Percentiles rank a stretch among this genome's conserved stretches.
Conservation (phyloP, 2,888 invertebrate species). For the Rhamphomyia laevipes region DNA sequence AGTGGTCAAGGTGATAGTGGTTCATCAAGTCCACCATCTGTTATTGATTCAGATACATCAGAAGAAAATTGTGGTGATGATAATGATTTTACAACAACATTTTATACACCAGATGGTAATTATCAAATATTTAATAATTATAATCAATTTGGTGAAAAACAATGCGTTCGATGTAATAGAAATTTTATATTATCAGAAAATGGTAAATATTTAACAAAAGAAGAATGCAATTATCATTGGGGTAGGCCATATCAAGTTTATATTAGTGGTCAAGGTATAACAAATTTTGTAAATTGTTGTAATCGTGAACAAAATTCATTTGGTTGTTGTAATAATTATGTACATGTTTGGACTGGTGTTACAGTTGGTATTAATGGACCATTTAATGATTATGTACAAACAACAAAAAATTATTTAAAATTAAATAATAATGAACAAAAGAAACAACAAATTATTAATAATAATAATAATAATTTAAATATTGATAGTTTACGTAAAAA, state of each 20-base stretch:
- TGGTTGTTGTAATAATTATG: constrained; percentile 53
- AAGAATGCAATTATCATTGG: constrained; percentile 80
- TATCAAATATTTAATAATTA: constrained; percentile 19
- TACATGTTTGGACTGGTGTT: constrained; percentile 71
- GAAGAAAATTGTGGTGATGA: constrained; percentile 25
- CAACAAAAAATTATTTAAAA: constrained; percentile 20
- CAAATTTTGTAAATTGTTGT: constrained; percentile 51
- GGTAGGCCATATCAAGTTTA: constrained; percentile 56
- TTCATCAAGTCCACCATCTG: constrained; percentile 44
- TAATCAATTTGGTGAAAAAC: constrained; percentile 39
- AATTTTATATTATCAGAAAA: constrained; percentile 57
- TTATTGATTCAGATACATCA: constrained; percentile 42
- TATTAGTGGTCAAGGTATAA: constrained; percentile 18
- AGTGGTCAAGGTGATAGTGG: constrained; percentile 43
- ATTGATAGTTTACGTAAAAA: constrained; percentile 18
- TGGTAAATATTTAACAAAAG: constrained; percentile 59
- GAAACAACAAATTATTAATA: constrained; percentile 17
- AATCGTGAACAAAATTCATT: constrained; percentile 34
- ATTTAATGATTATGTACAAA: constrained; percentile 52
- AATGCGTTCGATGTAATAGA: constrained; percentile 61
- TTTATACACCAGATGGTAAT: constrained; percentile 30
- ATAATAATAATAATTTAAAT: constrained; percentile 34
- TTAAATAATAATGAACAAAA: background rate
- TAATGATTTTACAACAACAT: constrained; percentile 15
- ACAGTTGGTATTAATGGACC: constrained; percentile 62